Conservation (phyloP, 2,797 vertebrate genomes). For the Lithobates sylvaticus region DNA sequence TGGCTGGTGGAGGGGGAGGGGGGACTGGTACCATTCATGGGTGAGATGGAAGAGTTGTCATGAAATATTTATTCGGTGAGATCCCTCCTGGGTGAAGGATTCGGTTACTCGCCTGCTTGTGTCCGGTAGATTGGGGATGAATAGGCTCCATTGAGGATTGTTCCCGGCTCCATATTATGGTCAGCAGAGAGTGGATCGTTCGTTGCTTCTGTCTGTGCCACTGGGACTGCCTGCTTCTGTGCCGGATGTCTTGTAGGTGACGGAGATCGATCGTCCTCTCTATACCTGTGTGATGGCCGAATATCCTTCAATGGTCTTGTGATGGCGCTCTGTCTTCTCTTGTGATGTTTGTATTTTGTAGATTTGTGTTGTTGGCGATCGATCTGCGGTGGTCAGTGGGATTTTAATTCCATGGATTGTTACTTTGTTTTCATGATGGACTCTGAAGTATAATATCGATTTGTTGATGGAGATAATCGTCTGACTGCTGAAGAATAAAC, state of each 20-base stretch:
- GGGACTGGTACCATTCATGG: neutral
- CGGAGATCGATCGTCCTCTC: constrained; percentile 19
- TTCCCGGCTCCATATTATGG: constrained; percentile 79
- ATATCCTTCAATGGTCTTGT: no score
- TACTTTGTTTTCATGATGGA: no score
- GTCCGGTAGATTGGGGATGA: constrained; percentile 70
- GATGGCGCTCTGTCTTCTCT: no score
- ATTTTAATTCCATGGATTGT: no score
- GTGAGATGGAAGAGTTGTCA: constrained; percentile 64
- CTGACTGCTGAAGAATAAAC: no score
- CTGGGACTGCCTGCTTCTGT: constrained; percentile 87
- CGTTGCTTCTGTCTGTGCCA: constrained; percentile 95
- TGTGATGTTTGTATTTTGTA: no score
- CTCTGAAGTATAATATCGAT: no score
- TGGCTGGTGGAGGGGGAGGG: no score
- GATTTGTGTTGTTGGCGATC: no score
- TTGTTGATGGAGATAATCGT: no score
- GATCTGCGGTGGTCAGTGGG: no score
- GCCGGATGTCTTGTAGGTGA: constrained; percentile 97
- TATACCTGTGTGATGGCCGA: no score
- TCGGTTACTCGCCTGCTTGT: constrained; percentile 72
- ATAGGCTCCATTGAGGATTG: constrained; percentile 61
- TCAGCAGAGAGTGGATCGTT: constrained; percentile 92
- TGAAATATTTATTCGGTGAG: constrained; percentile 78
- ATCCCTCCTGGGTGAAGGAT: constrained; percentile 64